Evolutionary conservation across 2,797 vertebrate genomes (phyloP).

Genomic region (Poecilia gillii): DNA sequence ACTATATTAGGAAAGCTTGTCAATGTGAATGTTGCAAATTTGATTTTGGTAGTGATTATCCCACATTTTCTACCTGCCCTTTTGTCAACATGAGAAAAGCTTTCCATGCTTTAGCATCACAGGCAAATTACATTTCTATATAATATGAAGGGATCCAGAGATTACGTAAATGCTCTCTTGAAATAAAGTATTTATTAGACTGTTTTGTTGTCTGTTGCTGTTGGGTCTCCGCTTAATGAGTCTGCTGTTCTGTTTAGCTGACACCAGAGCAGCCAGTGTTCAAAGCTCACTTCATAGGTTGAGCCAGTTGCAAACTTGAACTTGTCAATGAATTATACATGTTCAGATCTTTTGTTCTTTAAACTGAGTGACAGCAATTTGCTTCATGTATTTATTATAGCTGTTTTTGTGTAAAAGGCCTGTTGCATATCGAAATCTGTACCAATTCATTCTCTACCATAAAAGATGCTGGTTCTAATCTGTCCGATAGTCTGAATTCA

Average conservation of each 20-base stretch:
- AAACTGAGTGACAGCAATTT: constrained; percentile 1
- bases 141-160: too few relatives aligned
- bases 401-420: background rate
- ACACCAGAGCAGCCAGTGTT: background rate
- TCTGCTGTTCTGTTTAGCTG: background rate
- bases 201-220: background rate
- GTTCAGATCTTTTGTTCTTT: constrained; percentile 1
- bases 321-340: background rate
- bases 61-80: background rate
- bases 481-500: background rate
- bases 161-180: background rate
- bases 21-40: background rate
- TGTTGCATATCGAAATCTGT: background rate
- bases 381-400: background rate
- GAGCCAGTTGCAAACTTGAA: background rate
- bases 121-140: background rate
- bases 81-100: background rate
- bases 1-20: background rate
- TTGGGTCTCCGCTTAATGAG: background rate
- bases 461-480: background rate
- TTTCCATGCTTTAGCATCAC: background rate
- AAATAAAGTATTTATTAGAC: background rate
- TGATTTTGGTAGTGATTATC: background rate
- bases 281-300: background rate
- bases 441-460: background rate